phyloP scores from a whole-genome alignment of 2,113 vertebrate species.

The Thomomys bottae region DNA sequence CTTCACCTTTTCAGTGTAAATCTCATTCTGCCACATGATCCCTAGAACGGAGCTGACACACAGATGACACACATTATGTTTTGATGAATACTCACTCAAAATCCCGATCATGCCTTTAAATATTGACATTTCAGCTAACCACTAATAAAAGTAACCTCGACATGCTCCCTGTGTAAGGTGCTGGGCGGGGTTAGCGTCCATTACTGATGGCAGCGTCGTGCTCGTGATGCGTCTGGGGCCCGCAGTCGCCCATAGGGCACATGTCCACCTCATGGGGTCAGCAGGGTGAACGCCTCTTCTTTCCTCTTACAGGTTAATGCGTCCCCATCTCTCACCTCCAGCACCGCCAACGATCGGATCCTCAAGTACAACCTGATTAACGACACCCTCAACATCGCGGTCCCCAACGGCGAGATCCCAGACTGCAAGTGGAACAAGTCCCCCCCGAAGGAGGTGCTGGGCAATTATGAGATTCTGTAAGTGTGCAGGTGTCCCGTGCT shows the following conservation, averaged over 20 bases:
- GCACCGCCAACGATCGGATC: constrained; percentile 98
- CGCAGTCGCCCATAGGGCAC: accelerated
- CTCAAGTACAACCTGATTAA: constrained; percentile 99
- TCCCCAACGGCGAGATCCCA: constrained; percentile 95
- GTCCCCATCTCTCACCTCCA: constrained; percentile 97
- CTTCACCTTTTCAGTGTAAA: background rate
- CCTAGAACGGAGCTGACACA: background rate
- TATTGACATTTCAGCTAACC: background rate
- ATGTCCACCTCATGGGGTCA: accelerated
- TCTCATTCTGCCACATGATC: accelerated
- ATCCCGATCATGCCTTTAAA: background rate
- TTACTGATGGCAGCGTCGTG: background rate
- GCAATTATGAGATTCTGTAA: constrained; percentile 97
- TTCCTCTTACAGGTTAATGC: constrained; percentile 92
- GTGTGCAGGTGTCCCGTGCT: constrained; percentile 68
- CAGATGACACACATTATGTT: background rate
- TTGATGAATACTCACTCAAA: background rate
- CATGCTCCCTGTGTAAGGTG: accelerated
- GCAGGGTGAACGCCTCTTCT: accelerated
- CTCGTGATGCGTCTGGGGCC: accelerated
- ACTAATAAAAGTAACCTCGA: background rate
- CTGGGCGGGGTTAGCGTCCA: background rate
- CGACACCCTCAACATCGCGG: constrained; percentile 97
- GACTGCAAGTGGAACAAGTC: constrained; percentile 96
- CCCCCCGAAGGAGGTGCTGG: constrained; percentile 93